phyloP scores from a whole-genome alignment of 2,888 invertebrate species.

The Pollenia angustigena region DNA sequence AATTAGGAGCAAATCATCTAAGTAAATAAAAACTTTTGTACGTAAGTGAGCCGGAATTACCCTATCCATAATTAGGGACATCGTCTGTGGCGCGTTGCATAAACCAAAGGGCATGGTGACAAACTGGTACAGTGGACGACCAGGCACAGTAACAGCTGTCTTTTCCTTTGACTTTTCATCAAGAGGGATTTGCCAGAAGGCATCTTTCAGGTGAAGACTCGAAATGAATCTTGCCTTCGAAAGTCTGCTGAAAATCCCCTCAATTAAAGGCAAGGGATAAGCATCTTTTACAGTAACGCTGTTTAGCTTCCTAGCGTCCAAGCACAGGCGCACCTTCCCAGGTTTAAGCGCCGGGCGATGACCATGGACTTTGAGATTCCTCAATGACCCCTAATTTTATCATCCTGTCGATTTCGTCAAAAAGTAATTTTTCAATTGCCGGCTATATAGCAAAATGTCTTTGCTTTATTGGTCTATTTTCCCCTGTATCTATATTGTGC shows the following conservation, averaged over 20 bases:
- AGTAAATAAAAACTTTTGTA: conserved; percentile 8
- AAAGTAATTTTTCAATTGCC: too few relatives aligned
- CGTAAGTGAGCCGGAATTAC: background rate
- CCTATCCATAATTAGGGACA: conserved; percentile 5
- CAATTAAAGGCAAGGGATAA: too few relatives aligned
- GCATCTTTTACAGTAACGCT: too few relatives aligned
- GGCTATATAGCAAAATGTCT: too few relatives aligned
- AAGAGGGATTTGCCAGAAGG: background rate
- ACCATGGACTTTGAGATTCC: conserved; percentile 33
- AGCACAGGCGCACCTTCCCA: conserved; percentile 41
- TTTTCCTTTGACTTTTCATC: conserved; percentile 3
- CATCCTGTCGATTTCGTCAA: too few relatives aligned
- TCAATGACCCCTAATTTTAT: conserved; percentile 33
- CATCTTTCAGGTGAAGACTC: conserved; percentile 5
- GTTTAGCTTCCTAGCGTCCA: conserved; percentile 40
- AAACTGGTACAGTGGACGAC: background rate
- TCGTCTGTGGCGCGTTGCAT: conserved; percentile 3
- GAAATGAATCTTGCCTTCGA: conserved; percentile 20
- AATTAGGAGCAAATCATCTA: background rate
- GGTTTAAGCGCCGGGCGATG: conserved; percentile 29
- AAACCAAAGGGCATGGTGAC: background rate
- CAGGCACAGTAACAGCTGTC: conserved; percentile 2
- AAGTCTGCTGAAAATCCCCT: conserved; percentile 13
- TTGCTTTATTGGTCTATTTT: too few relatives aligned
- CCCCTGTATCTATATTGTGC: too few relatives aligned